These are phyloP conservation scores for Corythoichthys intestinalis DNA, from an alignment of 2,113 vertebrate genomes.

Conservation along the genomic window DNA sequence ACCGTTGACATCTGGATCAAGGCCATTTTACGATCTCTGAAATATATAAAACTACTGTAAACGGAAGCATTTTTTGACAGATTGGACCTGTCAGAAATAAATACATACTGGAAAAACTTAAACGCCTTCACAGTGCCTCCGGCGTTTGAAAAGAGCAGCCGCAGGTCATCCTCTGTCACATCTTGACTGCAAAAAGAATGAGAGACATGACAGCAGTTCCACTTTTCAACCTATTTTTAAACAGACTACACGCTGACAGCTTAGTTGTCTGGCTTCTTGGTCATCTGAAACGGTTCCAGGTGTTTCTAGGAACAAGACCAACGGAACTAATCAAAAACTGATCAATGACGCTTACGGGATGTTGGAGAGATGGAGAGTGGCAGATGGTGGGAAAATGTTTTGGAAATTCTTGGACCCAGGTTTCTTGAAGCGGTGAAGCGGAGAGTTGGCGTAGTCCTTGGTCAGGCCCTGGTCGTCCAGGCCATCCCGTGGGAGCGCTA, in stretches of 20 bases:
- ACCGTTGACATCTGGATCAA: constrained; percentile 95
- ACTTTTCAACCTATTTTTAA: background rate
- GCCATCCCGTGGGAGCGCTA: constrained; percentile 87
- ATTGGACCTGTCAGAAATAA: background rate
- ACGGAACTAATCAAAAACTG: background rate
- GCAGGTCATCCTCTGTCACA: constrained; percentile 88
- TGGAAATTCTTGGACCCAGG: constrained; percentile 97
- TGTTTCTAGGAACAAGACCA: background rate
- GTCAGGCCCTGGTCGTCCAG: constrained; percentile 93
- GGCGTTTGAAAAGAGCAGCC: constrained; percentile 83
- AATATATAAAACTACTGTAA: background rate
- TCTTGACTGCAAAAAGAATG: constrained; percentile 74
- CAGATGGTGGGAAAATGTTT: constrained; percentile 93
- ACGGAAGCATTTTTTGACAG: background rate
- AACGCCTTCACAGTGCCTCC: constrained; percentile 91
- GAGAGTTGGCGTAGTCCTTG: constrained; percentile 89
- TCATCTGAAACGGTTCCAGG: background rate
- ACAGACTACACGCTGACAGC: background rate
- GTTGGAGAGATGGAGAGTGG: constrained; percentile 93
- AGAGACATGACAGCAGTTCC: background rate
- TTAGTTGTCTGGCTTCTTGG: background rate
- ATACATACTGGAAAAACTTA: constrained; percentile 97
- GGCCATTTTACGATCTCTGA: constrained; percentile 95
- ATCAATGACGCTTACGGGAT: constrained; percentile 80
- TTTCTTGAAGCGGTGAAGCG: constrained; percentile 96